A percentile compares a stretch with the other conserved stretches of the same genome.
Conservation (phyloP, 2,113 vertebrate species). For the Callocephalon fimbriatum region DNA sequence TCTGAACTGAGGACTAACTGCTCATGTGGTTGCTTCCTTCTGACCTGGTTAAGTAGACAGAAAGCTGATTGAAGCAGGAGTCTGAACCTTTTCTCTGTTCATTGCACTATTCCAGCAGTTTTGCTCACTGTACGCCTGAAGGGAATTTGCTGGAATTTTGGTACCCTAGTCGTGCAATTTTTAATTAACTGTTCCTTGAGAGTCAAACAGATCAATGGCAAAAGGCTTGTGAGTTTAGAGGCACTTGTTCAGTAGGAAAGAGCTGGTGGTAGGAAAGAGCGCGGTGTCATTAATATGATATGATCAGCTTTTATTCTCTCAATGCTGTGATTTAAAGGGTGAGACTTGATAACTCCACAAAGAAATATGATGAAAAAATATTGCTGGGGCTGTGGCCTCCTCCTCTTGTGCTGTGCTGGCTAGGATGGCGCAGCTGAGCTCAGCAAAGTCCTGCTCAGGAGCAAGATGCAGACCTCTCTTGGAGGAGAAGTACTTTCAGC, state of each 20-base stretch:
- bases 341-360: not conserved
- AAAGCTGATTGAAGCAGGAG: not conserved
- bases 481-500: not conserved
- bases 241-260: not conserved
- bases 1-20: not conserved
- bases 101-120: not conserved
- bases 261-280: not conserved
- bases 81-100: not conserved
- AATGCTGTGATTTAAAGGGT: not conserved
- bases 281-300: slow-evolving; percentile 19
- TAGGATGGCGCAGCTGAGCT: not conserved
- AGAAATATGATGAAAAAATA: not conserved
- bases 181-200: not conserved
- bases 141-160: not conserved
- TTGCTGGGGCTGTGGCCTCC: not conserved
- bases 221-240: not conserved
- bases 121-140: not conserved
- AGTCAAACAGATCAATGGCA: not conserved
- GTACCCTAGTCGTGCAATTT: not conserved
- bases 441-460: not conserved
- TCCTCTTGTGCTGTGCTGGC: not conserved
- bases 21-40: not conserved
- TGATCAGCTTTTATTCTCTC: not conserved
- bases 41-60: not conserved
- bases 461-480: not conserved